Evolutionary conservation across 2,113 vertebrate species (phyloP), one percentile per base, ranked within the genome.

Genomic region (Ophthalmolycus amberensis): DNA sequence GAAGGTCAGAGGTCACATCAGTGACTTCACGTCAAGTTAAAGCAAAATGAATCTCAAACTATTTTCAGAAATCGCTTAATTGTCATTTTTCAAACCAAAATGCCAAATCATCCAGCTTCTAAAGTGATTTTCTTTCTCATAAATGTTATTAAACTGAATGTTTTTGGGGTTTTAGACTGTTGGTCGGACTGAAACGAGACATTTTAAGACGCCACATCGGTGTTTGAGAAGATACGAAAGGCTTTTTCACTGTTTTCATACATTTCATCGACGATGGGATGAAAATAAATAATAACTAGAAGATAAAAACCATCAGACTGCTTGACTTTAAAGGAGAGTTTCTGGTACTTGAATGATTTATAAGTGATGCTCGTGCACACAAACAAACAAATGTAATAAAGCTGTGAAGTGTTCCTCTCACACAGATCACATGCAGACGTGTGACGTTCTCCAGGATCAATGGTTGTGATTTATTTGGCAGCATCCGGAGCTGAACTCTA

Each of bases 1-100:
- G 44, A 6, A 27, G 77, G 78, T 81, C 83, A 77, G 62, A 54
- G 65, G 59, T 73, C 76, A 48, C 22, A 25, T 71, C 15, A 5
- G 65, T 65, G 38, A 25, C 34, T 38, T 34, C 15, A 56, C 50
- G 18, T 29, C 1, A 27, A 48, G 27, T 59, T 60, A 34, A 60
- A 60, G 58, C 3, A 6, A 56, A 56, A 32, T 25, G 11, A 9
- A 25, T 56, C 22, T 9, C 22, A 3, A 54, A n/a, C 52, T n/a
- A n/a, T 54, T 54, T n/a, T 22, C 1, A 9, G 9, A 10, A 38
- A n/a, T 18, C 46, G 11, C 46, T 48, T 48, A 18, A 18, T 48
- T 42, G 3, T 12, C 11, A 48, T 48, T 48, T 18, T 48, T 48
- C 16, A 48, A 48, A 48, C 46, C 46, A 48, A 18, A 18, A 15